Evolutionary conservation across 2,113 vertebrate genomes (phyloP), one percentile per base, ranked within the genome.

Genomic region (Nycticorax nycticorax): DNA sequence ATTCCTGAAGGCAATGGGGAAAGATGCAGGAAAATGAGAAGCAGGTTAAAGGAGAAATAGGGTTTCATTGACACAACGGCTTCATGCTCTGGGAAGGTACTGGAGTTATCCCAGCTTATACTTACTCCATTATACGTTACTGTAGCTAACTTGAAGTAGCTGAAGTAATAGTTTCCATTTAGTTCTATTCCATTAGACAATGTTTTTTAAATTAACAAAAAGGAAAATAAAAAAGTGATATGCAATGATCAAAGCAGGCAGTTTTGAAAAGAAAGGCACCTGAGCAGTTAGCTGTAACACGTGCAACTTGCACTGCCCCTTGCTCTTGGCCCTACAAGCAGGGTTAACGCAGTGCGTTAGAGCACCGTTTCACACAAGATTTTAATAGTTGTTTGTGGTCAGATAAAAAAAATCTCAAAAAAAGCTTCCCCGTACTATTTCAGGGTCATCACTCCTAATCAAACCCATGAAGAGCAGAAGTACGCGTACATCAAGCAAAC

Each of bases 1-100:
- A 10, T 4, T 96, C 67, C 88, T 93, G 82, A 88, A 72, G 75
- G 69, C 81, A 93, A 45, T 0, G 0, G 56, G 3, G 6, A 63
- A 82, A 82, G 92, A 91, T 73, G 78, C 60, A 82, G 82, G 78
- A 60, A 83, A 94, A 74, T 26, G 56, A 85, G 85, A 56, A 94
- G 62, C 71, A 47, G 64, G 72, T 75, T 91, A 43, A 78, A 75
- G 27, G 72, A 88, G 90, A 94, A 91, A 93, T 60, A 81, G 1
- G 15, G 30, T 47, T 88, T 82, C 57, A 53, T 37, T 82, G 74
- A 43, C 57, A 77, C 63, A 86, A 74, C 52, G 91, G 52, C 35
- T 24, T 60, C 73, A 5, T 32, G 21, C 33, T 71, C 74, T 67
- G 45, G 47, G 63, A 90, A 74, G 74, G 41, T n/a, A 30, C 18